Conservation (phyloP, 2,797 vertebrate species). For the Dryobates pubescens region DNA sequence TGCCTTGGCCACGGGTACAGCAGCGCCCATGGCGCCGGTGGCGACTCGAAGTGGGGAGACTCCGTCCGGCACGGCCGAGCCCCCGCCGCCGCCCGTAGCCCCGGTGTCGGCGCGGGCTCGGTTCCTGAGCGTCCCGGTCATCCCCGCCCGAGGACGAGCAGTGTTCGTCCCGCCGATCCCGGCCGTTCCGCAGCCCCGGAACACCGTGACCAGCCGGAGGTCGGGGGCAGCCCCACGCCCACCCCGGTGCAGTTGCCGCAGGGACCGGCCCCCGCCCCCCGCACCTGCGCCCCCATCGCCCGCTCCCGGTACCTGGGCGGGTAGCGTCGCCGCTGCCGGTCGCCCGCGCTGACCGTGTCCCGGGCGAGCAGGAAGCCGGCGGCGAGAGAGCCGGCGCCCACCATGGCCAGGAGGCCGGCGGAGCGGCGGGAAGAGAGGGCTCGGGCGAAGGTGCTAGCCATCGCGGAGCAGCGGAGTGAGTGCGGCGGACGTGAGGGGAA, state of each 20-base stretch:
- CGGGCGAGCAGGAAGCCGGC: constrained; percentile 86
- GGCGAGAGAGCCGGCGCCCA: constrained; percentile 88
- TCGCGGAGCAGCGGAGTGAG: constrained; percentile 56
- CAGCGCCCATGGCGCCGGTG: background rate
- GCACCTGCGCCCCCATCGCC: background rate
- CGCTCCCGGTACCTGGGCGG: constrained; percentile 86
- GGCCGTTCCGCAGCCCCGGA: background rate
- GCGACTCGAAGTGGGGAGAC: background rate
- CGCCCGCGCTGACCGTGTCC: constrained; percentile 84
- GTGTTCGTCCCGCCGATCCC: background rate
- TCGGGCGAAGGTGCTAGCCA: constrained; percentile 91
- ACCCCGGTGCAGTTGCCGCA: background rate
- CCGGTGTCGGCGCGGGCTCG: too few relatives aligned
- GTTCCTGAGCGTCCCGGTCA: background rate
- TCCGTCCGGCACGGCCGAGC: background rate
- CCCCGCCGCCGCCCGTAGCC: background rate
- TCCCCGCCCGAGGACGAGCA: background rate
- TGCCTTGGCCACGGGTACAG: background rate
- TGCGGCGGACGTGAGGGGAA: constrained; percentile 50
- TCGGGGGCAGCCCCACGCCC: background rate
- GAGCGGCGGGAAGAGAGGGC: constrained; percentile 82
- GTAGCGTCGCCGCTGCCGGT: constrained; percentile 84
- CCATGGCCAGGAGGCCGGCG: constrained; percentile 84
- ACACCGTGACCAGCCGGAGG: background rate
- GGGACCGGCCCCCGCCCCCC: background rate